These are phyloP conservation scores for Synanthedon vespiformis DNA, from an alignment of 2,888 invertebrate genomes.

Conservation along the genomic window DNA sequence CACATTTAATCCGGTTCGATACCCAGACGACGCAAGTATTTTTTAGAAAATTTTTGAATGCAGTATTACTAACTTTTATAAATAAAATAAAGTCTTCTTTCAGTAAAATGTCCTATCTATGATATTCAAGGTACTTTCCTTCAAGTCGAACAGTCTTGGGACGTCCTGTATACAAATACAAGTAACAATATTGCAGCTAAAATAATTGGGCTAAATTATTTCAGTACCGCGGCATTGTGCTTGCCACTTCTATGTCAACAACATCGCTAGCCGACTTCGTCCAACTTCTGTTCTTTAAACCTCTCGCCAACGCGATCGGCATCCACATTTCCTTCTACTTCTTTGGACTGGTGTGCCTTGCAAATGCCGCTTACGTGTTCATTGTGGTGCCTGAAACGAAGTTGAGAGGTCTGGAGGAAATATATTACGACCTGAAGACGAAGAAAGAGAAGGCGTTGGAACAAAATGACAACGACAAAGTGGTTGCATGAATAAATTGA, in stretches of 20 bases:
- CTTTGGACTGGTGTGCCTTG: slow-evolving; percentile 34
- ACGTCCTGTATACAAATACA: no score
- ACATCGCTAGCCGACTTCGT: slow-evolving; percentile 33
- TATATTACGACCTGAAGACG: slow-evolving; percentile 34
- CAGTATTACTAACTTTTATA: no score
- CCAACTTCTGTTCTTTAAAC: slow-evolving; percentile 48
- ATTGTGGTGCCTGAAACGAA: slow-evolving; percentile 44
- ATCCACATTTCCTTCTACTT: slow-evolving; percentile 40
- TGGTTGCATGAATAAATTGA: not conserved
- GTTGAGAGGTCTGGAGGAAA: slow-evolving; percentile 33
- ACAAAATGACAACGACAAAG: not conserved
- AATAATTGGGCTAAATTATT: slow-evolving; percentile 10
- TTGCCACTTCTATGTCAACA: slow-evolving; percentile 39
- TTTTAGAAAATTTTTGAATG: no score
- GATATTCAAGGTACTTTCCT: no score
- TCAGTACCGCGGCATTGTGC: slow-evolving; percentile 53
- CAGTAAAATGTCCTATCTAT: no score
- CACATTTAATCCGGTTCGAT: no score
- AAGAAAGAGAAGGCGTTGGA: slow-evolving; percentile 26
- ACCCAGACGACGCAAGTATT: no score
- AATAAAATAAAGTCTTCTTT: no score
- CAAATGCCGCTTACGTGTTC: slow-evolving; percentile 27
- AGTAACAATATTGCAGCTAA: no score
- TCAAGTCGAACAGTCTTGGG: no score
- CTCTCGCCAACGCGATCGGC: slow-evolving; percentile 33